Evolutionary conservation across 2,797 vertebrate genomes (phyloP), one percentile per base, ranked within the genome.

Genomic region (Acestrorhynchus altus): DNA sequence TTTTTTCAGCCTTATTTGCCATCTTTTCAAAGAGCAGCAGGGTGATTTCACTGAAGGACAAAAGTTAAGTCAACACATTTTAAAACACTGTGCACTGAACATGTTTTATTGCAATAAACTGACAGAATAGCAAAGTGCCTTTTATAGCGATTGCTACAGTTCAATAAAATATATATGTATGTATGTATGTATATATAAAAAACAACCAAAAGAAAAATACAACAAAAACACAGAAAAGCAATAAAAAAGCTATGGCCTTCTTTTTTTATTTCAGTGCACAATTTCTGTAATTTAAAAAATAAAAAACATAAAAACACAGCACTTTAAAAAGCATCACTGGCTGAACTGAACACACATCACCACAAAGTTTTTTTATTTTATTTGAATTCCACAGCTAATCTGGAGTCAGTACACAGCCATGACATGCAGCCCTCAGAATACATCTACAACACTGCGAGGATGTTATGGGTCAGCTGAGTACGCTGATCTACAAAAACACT

Each of bases 121-220:
- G 87, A 92, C 89, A 88, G 76, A 90, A 87, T 90, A 89, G 89
- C 89, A 91, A 90, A 90, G 90, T 93, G 90, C 83, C 87, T 89
- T 89, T 89, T 84, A 86, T 88, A 90, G 91, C 87, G 72, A 89
- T 87, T 88, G 88, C 86, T 91, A 90, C 89, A 91, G 89, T 91
- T 89, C 47, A 84, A 90, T 86, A 89, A 85, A 87, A 83, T 70
- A 66, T 61, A 79, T 79, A 74, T 56, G 9, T 24, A 1, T 56
- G 15, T 18, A 16, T 69, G 31, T 73, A 73, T 74, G 57, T 70
- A 60, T 87, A 74, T 86, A 87, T 87, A 87, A 79, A 84, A 78
- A 79, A 51, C 76, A 82, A 52, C 46, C 76, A 81, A 83, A 69
- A 18, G 54, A 46, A 87, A 89, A 75, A 74, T 86, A 89, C 91